A percentile compares a stretch with the other conserved stretches of the same genome.
Evolutionary conservation across 1,140 invertebrate genomes (phyloP).

Genomic region (Archegozetes longisetosus): DNA sequence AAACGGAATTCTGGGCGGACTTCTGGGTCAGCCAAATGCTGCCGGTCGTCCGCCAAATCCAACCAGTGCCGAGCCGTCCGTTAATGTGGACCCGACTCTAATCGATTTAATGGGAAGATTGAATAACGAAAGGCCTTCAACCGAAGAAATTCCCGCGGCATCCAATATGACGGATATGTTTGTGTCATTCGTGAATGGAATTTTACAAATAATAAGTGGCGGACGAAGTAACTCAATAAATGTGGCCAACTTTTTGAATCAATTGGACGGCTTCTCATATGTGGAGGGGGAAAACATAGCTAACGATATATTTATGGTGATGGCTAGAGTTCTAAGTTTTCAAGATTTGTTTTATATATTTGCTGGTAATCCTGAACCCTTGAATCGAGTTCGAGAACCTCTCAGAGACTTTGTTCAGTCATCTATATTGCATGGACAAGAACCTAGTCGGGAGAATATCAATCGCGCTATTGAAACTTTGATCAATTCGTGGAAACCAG

Average conservation of each 20-base stretch:
- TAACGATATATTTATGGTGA: constrained; percentile 23
- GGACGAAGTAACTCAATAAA: too few species aligned
- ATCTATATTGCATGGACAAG: constrained; percentile 24
- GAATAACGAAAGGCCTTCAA: too few species aligned
- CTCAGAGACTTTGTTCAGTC: constrained; percentile 27
- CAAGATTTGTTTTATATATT: constrained; percentile 32
- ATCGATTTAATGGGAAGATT: too few species aligned
- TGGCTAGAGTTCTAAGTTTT: constrained; percentile 30
- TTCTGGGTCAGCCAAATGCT: too few species aligned
- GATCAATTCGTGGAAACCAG: constrained; percentile 18
- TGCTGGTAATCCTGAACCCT: constrained; percentile 27
- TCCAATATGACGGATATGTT: too few species aligned
- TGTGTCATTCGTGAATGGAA: too few species aligned
- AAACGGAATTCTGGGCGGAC: too few species aligned
- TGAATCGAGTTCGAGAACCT: constrained; percentile 24
- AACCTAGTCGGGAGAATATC: constrained; percentile 25
- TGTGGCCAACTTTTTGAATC: not conserved
- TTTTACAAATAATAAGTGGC: too few species aligned
- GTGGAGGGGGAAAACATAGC: constrained; percentile 18
- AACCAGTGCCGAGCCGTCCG: too few species aligned
- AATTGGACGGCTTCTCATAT: not conserved
- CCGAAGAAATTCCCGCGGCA: too few species aligned
- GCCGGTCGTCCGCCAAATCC: too few species aligned
- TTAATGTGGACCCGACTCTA: too few species aligned
- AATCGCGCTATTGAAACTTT: constrained; percentile 21